Base-by-base conservation (phyloP, 1,140 invertebrate species). In the Aphaenogaster rudis region DNA sequence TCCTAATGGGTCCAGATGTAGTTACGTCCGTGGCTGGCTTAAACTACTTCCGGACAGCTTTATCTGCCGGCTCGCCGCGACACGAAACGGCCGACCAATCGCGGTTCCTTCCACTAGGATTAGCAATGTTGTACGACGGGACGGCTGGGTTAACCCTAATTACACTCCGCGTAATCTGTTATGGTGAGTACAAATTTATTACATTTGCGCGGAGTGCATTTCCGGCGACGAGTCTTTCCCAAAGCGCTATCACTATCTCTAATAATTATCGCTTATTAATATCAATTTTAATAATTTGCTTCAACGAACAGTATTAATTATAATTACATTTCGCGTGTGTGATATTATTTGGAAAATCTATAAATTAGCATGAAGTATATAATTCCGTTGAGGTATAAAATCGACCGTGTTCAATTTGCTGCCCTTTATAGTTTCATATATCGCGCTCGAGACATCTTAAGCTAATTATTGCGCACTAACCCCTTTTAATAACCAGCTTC, bases 21-120 rank as follows among this genome's bases (percentile, higher is more conserved):
- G 89, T 91, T 91, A 91, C 82, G 82, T 88, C 59, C 61, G 61
- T 59, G 33, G 84, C 59, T 76, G 87, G 89, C 90, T 91, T 91
- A 91, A 91, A 88, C 89, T 88, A 91, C 89, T 90, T 91, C 89
- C 90, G 89, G 89, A 88, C 81, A 90, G 90, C 90, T 91, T 91
- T 91, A 91, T 91, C 90, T 88, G 64, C 11, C 87, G 71, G 86
- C 78, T 91, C 78, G 85, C 87, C 87, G 89, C 89, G 89, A 90
- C 87, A 86, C 81, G 77, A 79, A 88, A 91, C 63, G 89, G 82
- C 87, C 89, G 89, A 82, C 81, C 90, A 81, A 86, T 52, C 78
- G 54, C 69, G 52, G 52, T 78, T 66, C 50, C 77, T 74, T 88
- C 87, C 81, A 48, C 81, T 54, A 63, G 88, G 89, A 90, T 90